A percentile compares a stretch with the other conserved stretches of the same genome.
phyloP scores from a whole-genome alignment of 2,797 vertebrate species.

The Rhincodon typus region DNA sequence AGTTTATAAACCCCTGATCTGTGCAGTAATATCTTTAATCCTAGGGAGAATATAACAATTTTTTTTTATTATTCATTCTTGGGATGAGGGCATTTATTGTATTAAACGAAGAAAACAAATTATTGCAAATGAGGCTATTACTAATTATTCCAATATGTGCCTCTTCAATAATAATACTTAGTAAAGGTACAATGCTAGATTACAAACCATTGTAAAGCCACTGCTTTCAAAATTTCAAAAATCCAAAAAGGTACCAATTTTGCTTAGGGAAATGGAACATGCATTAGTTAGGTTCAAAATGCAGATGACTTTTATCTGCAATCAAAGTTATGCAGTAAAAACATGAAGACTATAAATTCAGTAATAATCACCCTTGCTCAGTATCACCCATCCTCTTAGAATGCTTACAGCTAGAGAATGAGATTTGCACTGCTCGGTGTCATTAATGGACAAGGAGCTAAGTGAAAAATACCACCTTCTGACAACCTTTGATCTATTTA shows the following conservation, averaged over 20 bases:
- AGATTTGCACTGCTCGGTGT: not conserved
- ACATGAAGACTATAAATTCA: slow-evolving; percentile 2
- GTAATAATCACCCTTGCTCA: not conserved
- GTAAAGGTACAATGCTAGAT: not conserved
- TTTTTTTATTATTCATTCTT: too few relatives aligned
- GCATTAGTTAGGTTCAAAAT: not conserved
- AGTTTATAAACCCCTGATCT: not conserved
- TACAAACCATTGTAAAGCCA: not conserved
- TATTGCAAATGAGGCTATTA: not conserved
- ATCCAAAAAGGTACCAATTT: not conserved
- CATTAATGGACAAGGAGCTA: slow-evolving; percentile 21
- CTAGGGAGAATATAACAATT: not conserved
- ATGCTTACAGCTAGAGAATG: slow-evolving; percentile 12
- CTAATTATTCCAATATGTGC: not conserved
- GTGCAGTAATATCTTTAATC: not conserved
- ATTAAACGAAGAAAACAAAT: not conserved
- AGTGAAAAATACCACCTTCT: slow-evolving; percentile 28
- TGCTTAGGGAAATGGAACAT: not conserved
- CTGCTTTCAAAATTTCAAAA: slow-evolving; percentile 8
- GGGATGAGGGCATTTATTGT: not conserved
- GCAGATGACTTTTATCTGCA: not conserved
- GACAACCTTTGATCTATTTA: slow-evolving; percentile 38
- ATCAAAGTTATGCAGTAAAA: not conserved
- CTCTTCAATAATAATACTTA: not conserved
- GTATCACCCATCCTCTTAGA: not conserved